Conservation (phyloP, 1,140 invertebrate genomes). For the Pectinophora gossypiella region DNA sequence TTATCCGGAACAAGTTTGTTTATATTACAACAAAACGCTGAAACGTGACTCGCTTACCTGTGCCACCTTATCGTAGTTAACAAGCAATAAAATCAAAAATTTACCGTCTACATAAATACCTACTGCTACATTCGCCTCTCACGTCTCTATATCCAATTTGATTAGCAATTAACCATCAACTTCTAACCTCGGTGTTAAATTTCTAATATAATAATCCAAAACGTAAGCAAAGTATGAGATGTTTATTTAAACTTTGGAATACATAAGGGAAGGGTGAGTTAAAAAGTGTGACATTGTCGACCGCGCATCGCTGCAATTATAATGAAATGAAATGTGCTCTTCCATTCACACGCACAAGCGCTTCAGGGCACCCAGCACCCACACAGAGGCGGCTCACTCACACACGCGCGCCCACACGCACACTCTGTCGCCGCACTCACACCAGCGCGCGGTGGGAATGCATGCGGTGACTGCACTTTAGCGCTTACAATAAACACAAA, state of each 20-base stretch:
- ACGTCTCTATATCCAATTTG: background rate
- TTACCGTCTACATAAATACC: constrained; percentile 22
- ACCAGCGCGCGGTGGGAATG: constrained; percentile 58
- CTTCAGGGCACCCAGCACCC: constrained; percentile 54
- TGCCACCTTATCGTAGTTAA: constrained; percentile 61
- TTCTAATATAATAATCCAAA: background rate
- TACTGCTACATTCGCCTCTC: background rate
- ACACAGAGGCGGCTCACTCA: constrained; percentile 29
- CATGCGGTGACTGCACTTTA: constrained; percentile 74
- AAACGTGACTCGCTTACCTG: constrained; percentile 62
- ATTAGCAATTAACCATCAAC: background rate
- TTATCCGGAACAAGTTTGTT: constrained; percentile 72
- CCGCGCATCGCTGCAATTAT: constrained; percentile 71
- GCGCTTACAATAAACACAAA: constrained; percentile 72
- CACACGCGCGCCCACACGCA: constrained; percentile 42
- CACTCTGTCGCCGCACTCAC: constrained; percentile 31
- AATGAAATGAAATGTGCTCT: constrained; percentile 68
- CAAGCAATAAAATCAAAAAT: constrained; percentile 63
- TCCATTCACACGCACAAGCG: constrained; percentile 73
- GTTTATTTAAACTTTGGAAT: constrained; percentile 12
- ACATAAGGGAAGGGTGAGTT: constrained; percentile 41
- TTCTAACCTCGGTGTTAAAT: background rate
- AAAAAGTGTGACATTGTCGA: constrained; percentile 54
- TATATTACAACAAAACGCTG: constrained; percentile 66
- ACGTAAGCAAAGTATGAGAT: constrained; percentile 1